Evolutionary conservation across 1,140 invertebrate species (phyloP), one percentile per base, ranked within the genome.

Genomic region (Radopholus similis): DNA sequence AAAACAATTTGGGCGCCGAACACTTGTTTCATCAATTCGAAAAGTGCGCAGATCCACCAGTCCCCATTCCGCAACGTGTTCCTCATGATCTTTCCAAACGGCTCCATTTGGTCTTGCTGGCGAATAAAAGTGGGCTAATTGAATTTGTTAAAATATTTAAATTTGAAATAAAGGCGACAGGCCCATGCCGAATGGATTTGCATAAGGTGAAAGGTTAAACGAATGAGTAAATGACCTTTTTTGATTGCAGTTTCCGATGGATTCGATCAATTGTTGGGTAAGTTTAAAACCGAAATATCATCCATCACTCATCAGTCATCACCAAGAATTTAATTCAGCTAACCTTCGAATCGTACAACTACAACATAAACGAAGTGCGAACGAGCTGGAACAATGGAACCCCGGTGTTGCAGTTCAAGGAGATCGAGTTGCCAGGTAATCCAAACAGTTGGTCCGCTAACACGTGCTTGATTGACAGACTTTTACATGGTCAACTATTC

Each of bases 21-120:
- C 55, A 80, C 78, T 15, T 77, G 72, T 40, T 80, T 80, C 49
- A 78, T 80, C 38, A 80, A 82, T 64, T 77, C 67, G 18, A 79
- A 81, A 71, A 73, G 67, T 23, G 79, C 79, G 18, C 64, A 81
- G 62, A 74, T 81, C 23, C 79, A 81, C 55, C 66, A 64, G 42
- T 82, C 78, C 4, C 79, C 79, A 18, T 83, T 81, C 64, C 59
- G 69, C n/a, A 81, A 81, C 65, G 81, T 81, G 32, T 81, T 81
- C 63, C 49, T 81, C 0, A 81, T 81, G 79, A 79, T 81, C 21
- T 81, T 83, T 59, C 78, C 79, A 8, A 81, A 81, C 66, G 79
- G 77, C 15, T 78, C 78, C 4, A 60, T 80, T 23, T 80, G 78
- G 78, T 68, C 80, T 8, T 81, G 79, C 65, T 83, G 75, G 71